phyloP scores from a whole-genome alignment of 2,797 vertebrate genomes.

The Acipenser ruthenus region DNA sequence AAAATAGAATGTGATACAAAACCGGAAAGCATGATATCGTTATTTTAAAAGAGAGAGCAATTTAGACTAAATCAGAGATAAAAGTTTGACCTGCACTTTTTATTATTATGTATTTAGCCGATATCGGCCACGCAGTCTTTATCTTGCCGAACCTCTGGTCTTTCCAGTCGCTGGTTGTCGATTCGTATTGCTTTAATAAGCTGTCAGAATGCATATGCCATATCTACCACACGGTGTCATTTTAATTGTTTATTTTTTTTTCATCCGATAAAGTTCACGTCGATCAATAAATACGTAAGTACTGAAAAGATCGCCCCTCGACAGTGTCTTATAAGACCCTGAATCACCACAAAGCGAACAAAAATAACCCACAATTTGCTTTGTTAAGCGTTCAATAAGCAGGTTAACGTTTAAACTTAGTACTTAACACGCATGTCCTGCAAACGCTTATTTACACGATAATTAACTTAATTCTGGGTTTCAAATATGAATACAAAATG shows the following conservation, averaged over 20 bases:
- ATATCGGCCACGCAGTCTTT: too few species aligned
- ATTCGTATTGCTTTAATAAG: not conserved
- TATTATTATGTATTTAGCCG: not conserved
- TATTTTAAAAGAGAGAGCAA: not conserved
- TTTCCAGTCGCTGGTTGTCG: not conserved
- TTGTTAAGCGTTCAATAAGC: too few species aligned
- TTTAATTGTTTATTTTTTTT: slow-evolving; percentile 24
- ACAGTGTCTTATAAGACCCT: too few species aligned
- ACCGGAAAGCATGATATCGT: not conserved
- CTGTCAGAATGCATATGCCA: not conserved
- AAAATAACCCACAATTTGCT: too few species aligned
- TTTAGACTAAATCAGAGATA: not conserved
- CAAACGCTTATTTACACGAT: too few species aligned
- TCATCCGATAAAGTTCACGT: not conserved
- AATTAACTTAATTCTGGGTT: too few species aligned
- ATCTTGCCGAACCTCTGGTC: not conserved
- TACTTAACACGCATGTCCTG: too few species aligned
- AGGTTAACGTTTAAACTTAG: too few species aligned
- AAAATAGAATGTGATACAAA: too few species aligned
- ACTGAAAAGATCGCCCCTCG: too few species aligned
- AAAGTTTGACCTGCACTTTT: not conserved
- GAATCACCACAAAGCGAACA: too few species aligned
- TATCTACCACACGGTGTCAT: slow-evolving; percentile 19
- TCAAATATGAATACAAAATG: too few species aligned
- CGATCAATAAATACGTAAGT: not conserved